Evolutionary conservation across 2,888 invertebrate genomes (phyloP), one percentile per base, ranked within the genome.

Genomic region (Agriotes lineatus): DNA sequence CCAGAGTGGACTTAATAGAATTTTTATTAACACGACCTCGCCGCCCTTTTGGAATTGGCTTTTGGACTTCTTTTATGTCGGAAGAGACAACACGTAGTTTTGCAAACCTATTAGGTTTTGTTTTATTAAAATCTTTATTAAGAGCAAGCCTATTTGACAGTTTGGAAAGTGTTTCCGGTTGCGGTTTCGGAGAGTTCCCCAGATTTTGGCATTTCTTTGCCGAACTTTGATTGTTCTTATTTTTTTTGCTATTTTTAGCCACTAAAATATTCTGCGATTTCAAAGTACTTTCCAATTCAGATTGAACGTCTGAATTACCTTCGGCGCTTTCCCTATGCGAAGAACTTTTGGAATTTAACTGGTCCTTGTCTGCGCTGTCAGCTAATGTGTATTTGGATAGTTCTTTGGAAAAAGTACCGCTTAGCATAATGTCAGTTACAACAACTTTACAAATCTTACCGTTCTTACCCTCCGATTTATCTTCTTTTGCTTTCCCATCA

Each of bases 381-480:
- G 48, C 12, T 3, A 6, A 7, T n/a, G 20, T 37, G 20, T 56
- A 56, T 18, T 52, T 61, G 12, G 50, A 7, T 35, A 37, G 30
- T 14, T 50, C 61, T 50, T 48, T 50, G 4, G 50, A 0, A 1
- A 37, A 54, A 1, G 12, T 18, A 33, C 45, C 64, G 30, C 16
- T 19, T 2, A 16, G 4, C 59, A 66, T 52, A 48, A 82, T 80
- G 70, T 82, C 80, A 57, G 74, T 81, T 30, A 83, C 71, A 35
- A 82, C 61, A n/a, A 82, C 79, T 72, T 79, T 80, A 68, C 82
- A 82, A 14, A 75, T 74, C 74, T 80, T 80, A 12, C 71, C 30
- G 10, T 61, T 68, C n/a, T 72, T 64, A 74, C 74, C 48, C 9
- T 56, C 12, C n/a, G 12, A 3, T 33, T 33, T 52, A 50, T 30